A percentile compares a stretch with the other conserved stretches of the same genome.
phyloP scores from a whole-genome alignment of 2,113 vertebrate genomes.

The Percopsis transmontana region DNA sequence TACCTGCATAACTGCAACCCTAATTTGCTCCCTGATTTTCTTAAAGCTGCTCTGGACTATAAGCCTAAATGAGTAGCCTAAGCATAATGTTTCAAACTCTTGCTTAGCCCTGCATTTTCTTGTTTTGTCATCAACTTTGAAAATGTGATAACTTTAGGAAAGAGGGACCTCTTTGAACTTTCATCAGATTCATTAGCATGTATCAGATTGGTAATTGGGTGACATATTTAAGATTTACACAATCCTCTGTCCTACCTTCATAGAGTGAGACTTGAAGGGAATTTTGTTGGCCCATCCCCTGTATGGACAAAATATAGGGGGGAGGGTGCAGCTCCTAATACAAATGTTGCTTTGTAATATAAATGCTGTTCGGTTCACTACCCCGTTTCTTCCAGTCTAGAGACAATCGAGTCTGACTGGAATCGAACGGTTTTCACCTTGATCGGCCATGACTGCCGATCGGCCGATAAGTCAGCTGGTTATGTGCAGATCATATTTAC shows the following conservation, averaged over 20 bases:
- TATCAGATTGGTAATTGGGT: conserved; percentile 28
- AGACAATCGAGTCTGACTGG: no score
- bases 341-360: no score
- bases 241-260: neutral
- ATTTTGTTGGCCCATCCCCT: no score
- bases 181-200: conserved; percentile 36
- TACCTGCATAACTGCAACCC: conserved; percentile 1
- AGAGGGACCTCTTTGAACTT: conserved; percentile 26
- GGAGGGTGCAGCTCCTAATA: no score
- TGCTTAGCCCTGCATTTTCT: conserved; percentile 15
- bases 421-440: no score
- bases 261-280: neutral
- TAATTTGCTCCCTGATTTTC: conserved; percentile 1
- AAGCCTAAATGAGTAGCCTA: conserved; percentile 41
- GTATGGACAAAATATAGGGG: no score
- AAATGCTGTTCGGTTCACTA: no score
- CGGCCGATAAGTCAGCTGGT: no score
- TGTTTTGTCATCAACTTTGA: conserved; percentile 14
- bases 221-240: neutral
- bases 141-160: conserved; percentile 29
- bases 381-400: no score
- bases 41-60: conserved; percentile 5
- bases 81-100: conserved; percentile 16
- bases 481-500: no score
- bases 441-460: no score